Evolutionary conservation across 1,140 invertebrate species (phyloP), one percentile per base, ranked within the genome.

Genomic region (Bombus picipes): DNA sequence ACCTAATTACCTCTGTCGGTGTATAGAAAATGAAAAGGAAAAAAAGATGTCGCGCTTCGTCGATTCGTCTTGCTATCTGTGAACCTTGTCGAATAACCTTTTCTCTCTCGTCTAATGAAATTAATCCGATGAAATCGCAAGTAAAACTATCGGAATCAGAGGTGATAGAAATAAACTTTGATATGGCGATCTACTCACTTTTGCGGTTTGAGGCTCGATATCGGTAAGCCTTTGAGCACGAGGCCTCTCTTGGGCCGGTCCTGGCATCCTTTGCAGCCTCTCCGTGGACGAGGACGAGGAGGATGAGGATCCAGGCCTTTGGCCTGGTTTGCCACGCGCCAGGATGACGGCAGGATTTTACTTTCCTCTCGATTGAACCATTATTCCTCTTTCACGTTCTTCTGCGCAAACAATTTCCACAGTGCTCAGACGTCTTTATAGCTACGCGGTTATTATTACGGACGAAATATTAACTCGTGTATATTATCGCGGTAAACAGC

Each of bases 161-260:
- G 47, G 18, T 22, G 47, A 53, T 53, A 22, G 18, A 22, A 53
- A 53, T 22, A 18, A 53, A 53, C 0, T 53, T 53, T 25, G 41
- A 32, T 39, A 78, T 41, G 2, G 22, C 32, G 25, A 5, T 79
- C 66, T 32, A 87, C 91, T 92, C 79, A 95, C 94, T 91, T 95
- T 95, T 32, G 91, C 88, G n/a, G 91, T 78, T 59, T 94, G 94
- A 32, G 94, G 93, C 91, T 95, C 95, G 88, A 95, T 94, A 85
- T 95, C 94, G 80, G 91, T 95, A 62, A 95, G 93, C 83, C 94
- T 92, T 85, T 94, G 94, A n/a, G 94, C 94, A 74, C 94, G 94
- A 86, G 94, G 94, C 89, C 94, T 94, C 65, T 95, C 94, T 81
- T 93, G 85, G 71, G 91, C 93, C 83, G 94, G 92, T 91, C 95